A percentile compares a stretch with the other conserved stretches of the same genome.
These are phyloP conservation scores for Falco rusticolus DNA, from an alignment of 2,797 vertebrate species.

Conservation along the genomic window DNA sequence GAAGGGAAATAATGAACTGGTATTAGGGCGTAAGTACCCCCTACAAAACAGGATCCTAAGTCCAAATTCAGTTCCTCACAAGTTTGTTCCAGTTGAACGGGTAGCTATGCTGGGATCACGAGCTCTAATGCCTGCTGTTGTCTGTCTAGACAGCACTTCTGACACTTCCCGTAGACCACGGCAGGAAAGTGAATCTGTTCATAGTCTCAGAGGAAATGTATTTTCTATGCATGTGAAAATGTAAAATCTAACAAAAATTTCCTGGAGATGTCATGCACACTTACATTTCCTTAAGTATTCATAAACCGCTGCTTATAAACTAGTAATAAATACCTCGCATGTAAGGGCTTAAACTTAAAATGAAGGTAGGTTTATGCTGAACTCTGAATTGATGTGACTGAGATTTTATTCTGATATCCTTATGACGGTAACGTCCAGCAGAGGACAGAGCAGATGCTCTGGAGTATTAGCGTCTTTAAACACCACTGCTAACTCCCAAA, in stretches of 20 bases:
- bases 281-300: background rate
- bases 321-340: background rate
- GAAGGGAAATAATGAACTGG: background rate
- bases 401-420: background rate
- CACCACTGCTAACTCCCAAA: background rate
- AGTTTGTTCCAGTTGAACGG: constrained; percentile 25
- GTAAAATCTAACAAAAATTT: background rate
- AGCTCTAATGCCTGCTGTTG: constrained; percentile 5
- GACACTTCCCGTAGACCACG: background rate
- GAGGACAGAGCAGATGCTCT: background rate
- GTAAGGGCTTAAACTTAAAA: background rate
- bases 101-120: constrained; percentile 14
- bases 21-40: background rate
- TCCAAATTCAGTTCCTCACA: constrained; percentile 22
- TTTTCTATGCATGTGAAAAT: background rate
- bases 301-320: background rate
- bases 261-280: background rate
- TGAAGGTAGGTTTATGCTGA: background rate
- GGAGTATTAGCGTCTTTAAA: background rate
- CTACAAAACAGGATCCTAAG: background rate
- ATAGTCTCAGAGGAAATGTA: background rate
- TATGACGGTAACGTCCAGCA: background rate
- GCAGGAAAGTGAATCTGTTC: background rate
- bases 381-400: background rate
- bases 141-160: background rate